Evolutionary conservation across 2,888 invertebrate genomes (phyloP), one percentile per base, ranked within the genome.

Genomic region (Cataglyphis cursor): DNA sequence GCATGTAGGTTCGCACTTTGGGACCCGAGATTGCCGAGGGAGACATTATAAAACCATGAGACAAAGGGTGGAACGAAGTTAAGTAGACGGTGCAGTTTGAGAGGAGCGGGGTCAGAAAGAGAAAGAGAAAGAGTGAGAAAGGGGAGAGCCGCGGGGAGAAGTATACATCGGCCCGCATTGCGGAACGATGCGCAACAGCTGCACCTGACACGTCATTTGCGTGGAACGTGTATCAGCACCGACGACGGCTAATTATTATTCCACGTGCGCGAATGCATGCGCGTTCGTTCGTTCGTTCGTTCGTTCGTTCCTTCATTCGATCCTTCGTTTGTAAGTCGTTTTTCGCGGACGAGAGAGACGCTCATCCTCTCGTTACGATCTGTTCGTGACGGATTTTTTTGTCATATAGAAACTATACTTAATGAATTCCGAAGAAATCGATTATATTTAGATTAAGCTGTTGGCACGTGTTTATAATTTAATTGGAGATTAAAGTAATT

Each of bases 121-220:
- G 73, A 41, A 15, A 44, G 70, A 41, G 81, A 82, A 21, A 38
- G 68, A 57, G 73, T 31, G 76, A 82, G 75, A 74, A 51, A 72
- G 61, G 73, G 78, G 65, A 72, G 75, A 84, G 78, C 82, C 82
- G 70, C 51, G 54, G 80, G 70, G 66, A 64, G 82, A 84, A 80
- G 83, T 76, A 84, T 82, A 87, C 88, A 90, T 86, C 89, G 86
- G 90, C 93, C 93, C 92, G 92, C 93, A 93, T 93, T 92, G 92
- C 93, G 92, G 90, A 93, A 93, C 92, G 92, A 90, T 88, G 88
- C 89, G 92, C 93, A 92, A 93, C 94, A 94, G 94, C 94, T 94
- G 94, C 94, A 92, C 90, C 90, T 90, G 91, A 91, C 93, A 90
- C 93, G 93, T 93, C 93, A 94, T 92, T 93, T 92, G 92, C 91